Evolutionary conservation across 2,113 vertebrate genomes (phyloP).

Genomic region (Ascaphus truei): DNA sequence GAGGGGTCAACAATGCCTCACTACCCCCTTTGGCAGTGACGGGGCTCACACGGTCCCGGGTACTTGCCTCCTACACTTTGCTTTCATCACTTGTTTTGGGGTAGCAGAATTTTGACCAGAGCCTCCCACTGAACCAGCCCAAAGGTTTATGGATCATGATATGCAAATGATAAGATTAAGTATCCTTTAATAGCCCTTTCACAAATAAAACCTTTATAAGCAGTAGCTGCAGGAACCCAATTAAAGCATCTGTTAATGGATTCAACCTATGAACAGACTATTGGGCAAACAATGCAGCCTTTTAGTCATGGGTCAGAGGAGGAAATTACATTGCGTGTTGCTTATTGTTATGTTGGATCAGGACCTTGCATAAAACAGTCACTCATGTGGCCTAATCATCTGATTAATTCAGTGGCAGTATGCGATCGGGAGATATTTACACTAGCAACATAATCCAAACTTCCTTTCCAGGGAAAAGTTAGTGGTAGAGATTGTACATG

Average conservation of each 20-base stretch:
- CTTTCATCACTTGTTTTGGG: neutral
- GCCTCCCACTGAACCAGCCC: neutral
- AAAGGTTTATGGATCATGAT: too few species aligned
- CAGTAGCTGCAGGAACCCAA: conserved; percentile 27
- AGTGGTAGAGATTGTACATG: too few species aligned
- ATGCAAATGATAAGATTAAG: neutral
- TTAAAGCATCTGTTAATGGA: conserved; percentile 25
- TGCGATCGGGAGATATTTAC: neutral
- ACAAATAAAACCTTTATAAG: conserved; percentile 15
- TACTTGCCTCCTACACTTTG: too few species aligned
- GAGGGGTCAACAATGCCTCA: too few species aligned
- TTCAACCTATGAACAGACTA: conserved; percentile 1
- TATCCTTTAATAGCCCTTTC: conserved; percentile 1
- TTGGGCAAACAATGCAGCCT: conserved; percentile 24
- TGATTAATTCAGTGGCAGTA: neutral
- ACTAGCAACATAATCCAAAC: neutral
- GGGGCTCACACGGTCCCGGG: too few species aligned
- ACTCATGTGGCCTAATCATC: conserved; percentile 19
- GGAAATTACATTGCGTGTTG: conserved; percentile 22
- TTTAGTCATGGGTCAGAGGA: conserved; percentile 27
- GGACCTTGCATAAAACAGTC: neutral
- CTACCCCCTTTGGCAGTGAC: too few species aligned
- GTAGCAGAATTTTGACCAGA: neutral
- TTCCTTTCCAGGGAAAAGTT: neutral
- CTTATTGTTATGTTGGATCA: conserved; percentile 14